Base-by-base conservation (phyloP, 2,113 vertebrate species). In the Notothenia rossii region DNA sequence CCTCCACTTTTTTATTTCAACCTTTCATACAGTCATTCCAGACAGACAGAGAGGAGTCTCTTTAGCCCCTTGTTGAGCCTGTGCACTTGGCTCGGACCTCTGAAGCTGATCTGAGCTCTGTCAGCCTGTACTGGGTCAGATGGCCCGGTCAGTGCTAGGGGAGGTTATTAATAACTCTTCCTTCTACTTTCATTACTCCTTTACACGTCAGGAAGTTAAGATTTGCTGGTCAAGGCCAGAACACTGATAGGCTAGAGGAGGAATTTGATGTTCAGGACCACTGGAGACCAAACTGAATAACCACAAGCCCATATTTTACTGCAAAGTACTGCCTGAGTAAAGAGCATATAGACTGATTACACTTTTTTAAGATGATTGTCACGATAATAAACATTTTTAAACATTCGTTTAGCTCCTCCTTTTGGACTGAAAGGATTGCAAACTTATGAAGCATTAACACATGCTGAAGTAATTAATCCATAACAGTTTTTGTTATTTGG, bases 111-210 rank as follows among this genome's bases (percentile, higher is more conserved):
- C 89, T 84, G 67, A 86, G 84, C 65, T 82, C 83, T 78, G 85
- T 83, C 90, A 86, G 85, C 79, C 88, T 78, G 79, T 82, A 74
- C 90, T 81, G 83, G 92, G 92, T 95, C 92, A 92, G 75, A 83
- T 56, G 90, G 79, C 77, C 76, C 76, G 69, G 81, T 92, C 82
- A 88, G 58, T 72, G 70, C 75, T 73, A 63, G 66, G 82, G 84
- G 81, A 89, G 83, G 83, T 88, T 92, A 91, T 91, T 91, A 88
- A 89, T 91, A 91, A 82, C 86, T 79, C 77, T 65, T 76, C 66
- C 80, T 51, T 85, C 75, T 85, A 76, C 82, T 90, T 90, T 91
- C 65, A 90, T 92, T 87, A 89, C 86, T 89, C 72, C 84, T 88
- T 89, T 81, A 86, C 83, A 90, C 68, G 72, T 85, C 87, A 91